A percentile compares a stretch with the other conserved stretches of the same genome.
phyloP scores from a whole-genome alignment of 2,888 invertebrate species.

The Perizoma affinitatum region DNA sequence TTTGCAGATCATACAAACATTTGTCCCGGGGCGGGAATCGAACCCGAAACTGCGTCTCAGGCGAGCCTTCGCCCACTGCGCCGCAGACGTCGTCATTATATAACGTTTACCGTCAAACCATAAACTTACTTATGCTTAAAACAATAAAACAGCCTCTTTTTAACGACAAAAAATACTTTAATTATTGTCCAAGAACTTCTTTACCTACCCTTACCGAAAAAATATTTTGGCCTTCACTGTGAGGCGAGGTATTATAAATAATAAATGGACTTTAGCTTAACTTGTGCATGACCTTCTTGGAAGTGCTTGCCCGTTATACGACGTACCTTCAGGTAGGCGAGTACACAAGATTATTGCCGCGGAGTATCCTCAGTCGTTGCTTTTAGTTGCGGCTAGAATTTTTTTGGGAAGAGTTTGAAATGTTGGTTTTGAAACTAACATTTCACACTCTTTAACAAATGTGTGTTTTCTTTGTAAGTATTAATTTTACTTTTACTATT shows the following conservation, averaged over 20 bases:
- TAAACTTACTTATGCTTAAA: conserved; percentile 9
- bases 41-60: too few relatives aligned
- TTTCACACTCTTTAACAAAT: too few relatives aligned
- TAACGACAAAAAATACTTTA: conserved; percentile 2
- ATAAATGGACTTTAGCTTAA: conserved; percentile 71
- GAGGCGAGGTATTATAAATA: conserved; percentile 22
- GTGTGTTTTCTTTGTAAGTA: not conserved
- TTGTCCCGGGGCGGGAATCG: too few relatives aligned
- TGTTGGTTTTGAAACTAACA: not conserved
- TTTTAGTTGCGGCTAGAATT: not conserved
- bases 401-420: too few relatives aligned
- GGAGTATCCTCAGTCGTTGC: not conserved
- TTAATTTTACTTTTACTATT: not conserved
- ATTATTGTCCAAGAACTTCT: conserved; percentile 9
- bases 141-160: conserved; percentile 13
- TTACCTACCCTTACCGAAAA: conserved; percentile 17
- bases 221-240: conserved; percentile 40
- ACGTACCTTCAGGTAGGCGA: conserved; percentile 66
- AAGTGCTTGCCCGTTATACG: conserved; percentile 72
- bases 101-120: not conserved
- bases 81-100: too few relatives aligned
- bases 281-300: conserved; percentile 79
- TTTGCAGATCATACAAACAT: too few relatives aligned
- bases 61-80: too few relatives aligned
- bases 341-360: not conserved